Percentiles rank a stretch among this genome's conserved stretches.
Evolutionary conservation across 2,888 invertebrate species (phyloP).

Genomic region (Galeruca laticollis): DNA sequence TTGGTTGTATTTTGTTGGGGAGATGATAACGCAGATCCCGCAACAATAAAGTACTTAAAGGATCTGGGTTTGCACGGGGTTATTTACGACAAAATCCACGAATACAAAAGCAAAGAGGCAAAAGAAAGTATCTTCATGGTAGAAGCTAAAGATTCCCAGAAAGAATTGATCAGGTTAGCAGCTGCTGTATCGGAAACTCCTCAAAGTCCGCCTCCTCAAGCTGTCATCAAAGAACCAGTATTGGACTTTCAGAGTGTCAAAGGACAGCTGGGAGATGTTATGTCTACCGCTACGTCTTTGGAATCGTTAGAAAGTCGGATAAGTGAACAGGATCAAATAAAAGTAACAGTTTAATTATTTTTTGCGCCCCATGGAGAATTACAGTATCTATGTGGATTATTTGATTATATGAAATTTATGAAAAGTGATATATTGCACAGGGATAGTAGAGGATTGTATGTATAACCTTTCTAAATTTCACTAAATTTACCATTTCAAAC

Average conservation of each 20-base stretch:
- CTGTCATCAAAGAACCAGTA: conserved; percentile 48
- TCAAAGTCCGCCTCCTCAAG: conserved; percentile 49
- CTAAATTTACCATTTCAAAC: no score
- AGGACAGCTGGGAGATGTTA: conserved; percentile 59
- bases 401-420: neutral
- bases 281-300: conserved; percentile 72
- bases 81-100: conserved; percentile 94
- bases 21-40: conserved; percentile 91
- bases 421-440: neutral
- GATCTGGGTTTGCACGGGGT: conserved; percentile 93
- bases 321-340: conserved; percentile 44
- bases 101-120: conserved; percentile 77
- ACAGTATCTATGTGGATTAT: no score
- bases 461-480: no score
- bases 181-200: conserved; percentile 61
- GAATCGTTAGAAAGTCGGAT: conserved; percentile 67
- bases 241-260: conserved; percentile 63
- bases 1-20: conserved; percentile 98
- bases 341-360: no score
- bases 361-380: no score
- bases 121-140: conserved; percentile 87
- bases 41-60: conserved; percentile 87
- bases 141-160: conserved; percentile 82
- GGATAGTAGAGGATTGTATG: neutral
- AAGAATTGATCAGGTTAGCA: conserved; percentile 69